Evolutionary conservation across 2,888 invertebrate genomes (phyloP), one percentile per base, ranked within the genome.

Genomic region (Drosophila diplacantha): DNA sequence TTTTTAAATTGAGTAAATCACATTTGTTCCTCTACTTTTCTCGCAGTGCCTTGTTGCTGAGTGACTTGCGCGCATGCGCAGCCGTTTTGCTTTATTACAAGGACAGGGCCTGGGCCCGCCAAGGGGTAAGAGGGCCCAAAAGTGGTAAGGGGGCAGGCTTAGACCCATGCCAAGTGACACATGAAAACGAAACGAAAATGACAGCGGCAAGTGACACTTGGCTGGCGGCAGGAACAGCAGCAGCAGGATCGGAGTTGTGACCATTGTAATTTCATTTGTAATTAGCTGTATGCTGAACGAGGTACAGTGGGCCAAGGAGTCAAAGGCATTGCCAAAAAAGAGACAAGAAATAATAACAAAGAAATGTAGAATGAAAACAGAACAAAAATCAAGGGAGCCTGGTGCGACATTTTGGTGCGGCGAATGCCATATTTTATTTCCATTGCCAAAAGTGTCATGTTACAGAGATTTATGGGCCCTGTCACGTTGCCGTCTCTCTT

Each of bases 401-500:
- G 81, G 78, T 84, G 84, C 86, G 84, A 85, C 86, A 85, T 84
- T 84, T 84, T 83, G 77, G 72, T 78, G 76, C 78, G 72, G 66
- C 73, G 78, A 75, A 82, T 83, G 75, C 84, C 86, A 87, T 87
- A 87, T 86, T 85, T 87, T 87, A 86, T 85, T 84, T 85, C 81
- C 85, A 86, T 86, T 87, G 87, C 87, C 87, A 87, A 87, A 87
- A 87, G 87, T 87, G 87, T 87, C 87, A 87, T 87, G 87, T 87
- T 87, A 83, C 86, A 81, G 80, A 85, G 87, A 87, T 87, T 87
- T 87, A 87, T 86, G 85, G 81, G 76, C 80, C 78, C 81, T 81
- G 81, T 83, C 81, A 83, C 59, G 55, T 61, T 56, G 71, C 49
- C 54, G 56, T 71, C 62, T 72, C 72, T 81, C 69, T 56, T 37